Evolutionary conservation across 2,888 invertebrate genomes (phyloP), one percentile per base, ranked within the genome.

Genomic region (Melipona bicolor): DNA sequence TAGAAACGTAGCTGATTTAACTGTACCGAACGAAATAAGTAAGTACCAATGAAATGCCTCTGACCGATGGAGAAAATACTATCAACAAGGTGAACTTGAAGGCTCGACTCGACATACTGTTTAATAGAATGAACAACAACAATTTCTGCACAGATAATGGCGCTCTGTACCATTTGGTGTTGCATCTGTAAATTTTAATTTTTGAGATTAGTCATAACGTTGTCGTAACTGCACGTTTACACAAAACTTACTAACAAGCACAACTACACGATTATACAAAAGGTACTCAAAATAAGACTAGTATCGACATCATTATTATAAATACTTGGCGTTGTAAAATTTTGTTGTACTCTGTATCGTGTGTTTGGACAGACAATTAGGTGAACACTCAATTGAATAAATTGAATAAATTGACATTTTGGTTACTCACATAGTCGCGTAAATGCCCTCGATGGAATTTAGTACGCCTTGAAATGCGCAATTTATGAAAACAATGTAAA

Each of bases 131-230:
- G 32, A 77, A 19, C 17, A 72, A n/a, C 9, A 78, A 21, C 3
- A 56, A n/a, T 27, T 79, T 79, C 54, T 69, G 79, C 6, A 50
- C 19, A 2, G 62, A 15, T n/a, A 68, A 17, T 2, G 74, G 69
- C 4, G 62, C 49, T 4, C 5, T 21, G n/a, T 79, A 79, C 79
- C 79, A 79, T 15, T 68, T 13, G 15, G 62, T 54, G 19, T 64
- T 19, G 17, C 61, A 79, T 11, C 21, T 32, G 32, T 32, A 32
- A 32, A 32, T 32, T 32, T 32, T 32, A 32, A 32, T 32, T 32
- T 32, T 32, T 32, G 4, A 4, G 32, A 32, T 56, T n/a, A 52
- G 19, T 17, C 17, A 17, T 1, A 52, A 5, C 9, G n/a, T n/a
- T n/a, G n/a, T n/a, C n/a, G 32, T 4, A 4, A 4, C 32, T 32